These are phyloP conservation scores for Tadarida brasiliensis DNA, from an alignment of 2,797 vertebrate genomes.

Conservation along the genomic window DNA sequence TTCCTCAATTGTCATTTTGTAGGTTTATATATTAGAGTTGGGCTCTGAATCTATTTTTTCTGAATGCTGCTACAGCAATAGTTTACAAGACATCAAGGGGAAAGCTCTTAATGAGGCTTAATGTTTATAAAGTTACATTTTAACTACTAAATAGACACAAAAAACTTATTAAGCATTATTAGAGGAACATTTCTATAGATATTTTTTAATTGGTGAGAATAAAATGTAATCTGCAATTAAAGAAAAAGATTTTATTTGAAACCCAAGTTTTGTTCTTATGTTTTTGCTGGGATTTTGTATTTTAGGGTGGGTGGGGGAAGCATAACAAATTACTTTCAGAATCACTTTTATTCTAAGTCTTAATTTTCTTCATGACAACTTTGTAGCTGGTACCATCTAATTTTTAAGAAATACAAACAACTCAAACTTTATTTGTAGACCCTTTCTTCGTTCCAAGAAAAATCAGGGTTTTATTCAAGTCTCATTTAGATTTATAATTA, in stretches of 20 bases:
- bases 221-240: slow-evolving; percentile 64
- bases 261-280: slow-evolving; percentile 48
- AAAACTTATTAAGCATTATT: slow-evolving; percentile 49
- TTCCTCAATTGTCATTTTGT: slow-evolving; percentile 64
- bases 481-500: slow-evolving; percentile 58
- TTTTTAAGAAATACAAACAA: slow-evolving; percentile 70
- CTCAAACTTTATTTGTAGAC: slow-evolving; percentile 57
- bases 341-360: slow-evolving; percentile 43
- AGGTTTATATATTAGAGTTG: background rate
- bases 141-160: slow-evolving; percentile 58
- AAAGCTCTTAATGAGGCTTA: slow-evolving; percentile 54
- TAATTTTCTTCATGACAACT: slow-evolving; percentile 54
- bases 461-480: slow-evolving; percentile 44
- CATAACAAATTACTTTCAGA: slow-evolving; percentile 36
- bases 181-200: slow-evolving; percentile 18
- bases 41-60: slow-evolving; percentile 34
- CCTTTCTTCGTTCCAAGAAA: slow-evolving; percentile 63
- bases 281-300: slow-evolving; percentile 60
- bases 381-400: slow-evolving; percentile 24
- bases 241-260: slow-evolving; percentile 62
- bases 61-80: slow-evolving; percentile 36
- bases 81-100: slow-evolving; percentile 26
- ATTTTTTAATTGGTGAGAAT: slow-evolving; percentile 44
- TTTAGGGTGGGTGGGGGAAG: slow-evolving; percentile 45
- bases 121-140: slow-evolving; percentile 16